A percentile compares a stretch with the other conserved stretches of the same genome.
Conservation (phyloP, 2,797 vertebrate genomes). For the Phyllotis vaccarum region DNA sequence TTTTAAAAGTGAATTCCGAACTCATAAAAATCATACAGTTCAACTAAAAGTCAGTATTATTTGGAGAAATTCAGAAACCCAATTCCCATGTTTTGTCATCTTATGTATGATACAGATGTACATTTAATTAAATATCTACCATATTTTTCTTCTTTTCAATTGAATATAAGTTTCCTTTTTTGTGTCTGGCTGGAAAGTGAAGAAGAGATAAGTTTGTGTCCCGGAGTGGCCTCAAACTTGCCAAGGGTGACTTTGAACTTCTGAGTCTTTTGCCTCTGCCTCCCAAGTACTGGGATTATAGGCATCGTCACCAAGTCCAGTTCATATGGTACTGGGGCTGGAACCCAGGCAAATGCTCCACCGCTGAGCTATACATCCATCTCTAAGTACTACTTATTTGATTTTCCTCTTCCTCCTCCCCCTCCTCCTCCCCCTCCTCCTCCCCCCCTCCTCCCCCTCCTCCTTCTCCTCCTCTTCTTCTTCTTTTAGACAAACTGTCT, state of each 20-base stretch:
- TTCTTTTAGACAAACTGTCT: not conserved
- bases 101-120: not conserved
- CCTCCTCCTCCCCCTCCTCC: no score
- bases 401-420: no score
- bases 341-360: not conserved
- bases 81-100: not conserved
- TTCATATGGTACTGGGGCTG: not conserved
- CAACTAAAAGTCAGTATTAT: not conserved
- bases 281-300: not conserved
- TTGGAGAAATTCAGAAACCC: constrained; percentile 11
- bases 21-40: not conserved
- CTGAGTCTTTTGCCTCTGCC: not conserved
- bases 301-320: not conserved
- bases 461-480: no score
- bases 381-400: not conserved
- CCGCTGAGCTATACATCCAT: not conserved
- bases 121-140: constrained; percentile 40
- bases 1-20: constrained; percentile 12
- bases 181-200: not conserved
- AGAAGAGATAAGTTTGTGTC: not conserved
- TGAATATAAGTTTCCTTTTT: not conserved
- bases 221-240: not conserved
- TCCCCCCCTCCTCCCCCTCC: no score
- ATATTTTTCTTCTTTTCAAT: constrained; percentile 44
- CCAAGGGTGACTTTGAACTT: not conserved